Evolutionary conservation across 64 coral and sea anemone genomes (phyloP).

Genomic region (Stylophora pistillata): DNA sequence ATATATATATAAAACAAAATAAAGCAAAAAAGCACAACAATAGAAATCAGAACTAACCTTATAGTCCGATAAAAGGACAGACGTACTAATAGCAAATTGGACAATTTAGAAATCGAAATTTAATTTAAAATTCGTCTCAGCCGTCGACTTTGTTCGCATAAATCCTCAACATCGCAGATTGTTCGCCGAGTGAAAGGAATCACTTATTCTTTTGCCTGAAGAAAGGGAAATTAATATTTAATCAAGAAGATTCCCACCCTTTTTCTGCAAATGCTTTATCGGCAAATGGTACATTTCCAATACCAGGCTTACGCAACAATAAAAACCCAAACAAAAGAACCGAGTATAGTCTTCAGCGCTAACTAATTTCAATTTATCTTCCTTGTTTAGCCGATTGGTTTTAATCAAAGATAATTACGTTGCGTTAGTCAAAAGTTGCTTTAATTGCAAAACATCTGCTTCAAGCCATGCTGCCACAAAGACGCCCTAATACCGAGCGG

Average conservation of each 20-base stretch:
- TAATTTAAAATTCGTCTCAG: neutral
- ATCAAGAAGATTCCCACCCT: neutral
- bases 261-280: neutral
- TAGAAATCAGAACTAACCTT: neutral
- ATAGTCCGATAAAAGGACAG: neutral
- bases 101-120: neutral
- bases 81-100: neutral
- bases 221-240: neutral
- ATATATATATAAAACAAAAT: too few relatives aligned
- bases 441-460: constrained; percentile 7
- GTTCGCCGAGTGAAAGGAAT: neutral
- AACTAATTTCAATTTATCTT: neutral
- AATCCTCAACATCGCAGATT: neutral
- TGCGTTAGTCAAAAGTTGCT: constrained; percentile 4
- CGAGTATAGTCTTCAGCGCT: neutral
- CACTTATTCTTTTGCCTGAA: neutral
- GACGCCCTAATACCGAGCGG: neutral
- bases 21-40: too few relatives aligned
- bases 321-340: neutral
- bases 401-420: constrained; percentile 9
- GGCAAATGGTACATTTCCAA: neutral
- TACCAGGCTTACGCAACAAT: neutral
- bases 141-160: neutral
- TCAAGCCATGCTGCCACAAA: neutral
- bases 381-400: neutral